Evolutionary conservation across 2,113 vertebrate genomes (phyloP), one percentile per base, ranked within the genome.

Genomic region (Cynoglossus semilaevis): DNA sequence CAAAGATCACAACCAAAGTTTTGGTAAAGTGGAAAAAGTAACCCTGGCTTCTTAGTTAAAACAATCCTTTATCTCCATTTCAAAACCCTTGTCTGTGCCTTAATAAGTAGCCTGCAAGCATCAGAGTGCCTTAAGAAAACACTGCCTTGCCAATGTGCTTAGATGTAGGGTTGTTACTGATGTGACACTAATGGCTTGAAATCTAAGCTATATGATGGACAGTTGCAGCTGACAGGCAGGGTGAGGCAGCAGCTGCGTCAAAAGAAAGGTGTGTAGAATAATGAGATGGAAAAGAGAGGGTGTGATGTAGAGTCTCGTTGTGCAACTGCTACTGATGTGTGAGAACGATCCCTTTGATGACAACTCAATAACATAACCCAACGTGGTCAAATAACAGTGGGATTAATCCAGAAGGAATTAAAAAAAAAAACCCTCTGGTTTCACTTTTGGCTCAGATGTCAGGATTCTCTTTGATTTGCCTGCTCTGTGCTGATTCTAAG

Each of bases 231-330:
- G 88, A 88, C 85, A 90, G 82, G 74, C 70, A 65, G 68, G 76
- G 81, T 63, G 76, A 83, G 80, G 79, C 66, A 87, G 82, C 77
- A 90, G 88, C 84, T 89, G 88, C 75, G 82, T 89, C 84, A 88
- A 82, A 85, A 77, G 68, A 75, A 88, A 90, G 88, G 91, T 89
- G 88, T 90, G 86, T 85, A 83, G 75, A 88, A 87, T 90, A 92
- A 91, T 87, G 86, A 89, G 87, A 87, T 75, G 83, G 87, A 87
- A 86, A 87, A 67, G 63, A 62, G 60, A 80, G 86, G 85, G 80
- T 85, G 86, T 81, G 85, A 90, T 81, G 78, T 60, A 58, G 60
- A 65, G 66, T 65, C 52, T 70, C 52, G 49, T 82, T 76, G 80
- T 79, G 74, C 76, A 85, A 76, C 77, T 42, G 59, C 65, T 15